phyloP scores from a whole-genome alignment of 2,797 vertebrate species.

The Chaunax sp. region DNA sequence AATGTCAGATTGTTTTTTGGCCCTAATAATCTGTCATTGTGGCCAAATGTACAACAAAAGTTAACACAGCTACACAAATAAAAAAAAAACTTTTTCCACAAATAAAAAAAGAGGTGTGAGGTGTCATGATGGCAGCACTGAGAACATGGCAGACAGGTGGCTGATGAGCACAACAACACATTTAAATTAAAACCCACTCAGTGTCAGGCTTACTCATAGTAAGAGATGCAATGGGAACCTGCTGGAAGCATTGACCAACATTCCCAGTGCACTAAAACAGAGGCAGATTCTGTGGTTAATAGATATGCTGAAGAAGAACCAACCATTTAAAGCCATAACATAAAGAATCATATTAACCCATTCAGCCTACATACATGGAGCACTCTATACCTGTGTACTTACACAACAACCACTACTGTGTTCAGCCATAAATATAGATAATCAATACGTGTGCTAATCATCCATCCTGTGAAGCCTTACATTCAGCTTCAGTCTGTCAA shows the following conservation, averaged over 20 bases:
- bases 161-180: background rate
- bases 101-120: slow-evolving; percentile 7
- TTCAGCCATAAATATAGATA: slow-evolving; percentile 12
- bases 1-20: background rate
- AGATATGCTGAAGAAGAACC: too few species aligned
- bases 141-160: slow-evolving; percentile 26
- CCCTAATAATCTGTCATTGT: background rate
- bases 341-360: background rate
- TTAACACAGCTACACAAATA: background rate
- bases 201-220: too few species aligned
- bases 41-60: background rate
- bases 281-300: too few species aligned
- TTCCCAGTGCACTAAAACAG: too few species aligned
- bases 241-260: too few species aligned
- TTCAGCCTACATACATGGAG: too few species aligned
- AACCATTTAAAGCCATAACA: too few species aligned
- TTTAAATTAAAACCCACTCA: background rate
- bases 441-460: background rate
- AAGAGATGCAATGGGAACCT: too few species aligned
- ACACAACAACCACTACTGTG: slow-evolving; percentile 5
- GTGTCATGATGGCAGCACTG: slow-evolving; percentile 6
- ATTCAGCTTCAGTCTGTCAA: background rate
- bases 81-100: slow-evolving; percentile 22
- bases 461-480: slow-evolving; percentile 4
- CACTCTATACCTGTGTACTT: too few species aligned